Base-by-base conservation (phyloP, 2,113 vertebrate genomes). In the Eidolon helvum region DNA sequence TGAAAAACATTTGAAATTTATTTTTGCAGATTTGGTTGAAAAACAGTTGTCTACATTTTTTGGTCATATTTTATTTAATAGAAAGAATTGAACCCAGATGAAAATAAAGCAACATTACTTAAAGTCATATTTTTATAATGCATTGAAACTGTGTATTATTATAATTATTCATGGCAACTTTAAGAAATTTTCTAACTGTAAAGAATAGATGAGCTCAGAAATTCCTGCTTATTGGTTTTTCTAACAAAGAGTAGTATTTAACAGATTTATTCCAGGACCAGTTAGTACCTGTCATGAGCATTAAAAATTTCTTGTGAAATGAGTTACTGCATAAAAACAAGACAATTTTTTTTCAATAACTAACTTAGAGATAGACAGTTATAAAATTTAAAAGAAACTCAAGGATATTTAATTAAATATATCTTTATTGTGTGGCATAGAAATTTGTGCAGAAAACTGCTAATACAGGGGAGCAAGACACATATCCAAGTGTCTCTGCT, bases 161-260 rank as follows among this genome's bases (percentile, higher is more conserved):
- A 68, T 74, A 91, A 40, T 78, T 83, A 89, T 84, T 94, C 26
- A 87, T 89, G 14, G 10, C 22, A 95, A 35, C 18, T 15, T 89
- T 87, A 82, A 85, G 88, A 94, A 93, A 48, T 33, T 26, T 38
- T 78, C 19, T 83, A 59, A 95, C 74, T 65, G 45, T 69, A 71
- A 82, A 71, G 38, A 86, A 50, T 68, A 55, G 63, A 30, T 84
- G 74, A 78, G 19, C 15, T 87, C 4, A 71, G 69, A 91, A 83
- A 12, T 74, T 83, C 5, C 21, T 88, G 7, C 22, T 63, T 96
- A 80, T 59, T 92, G 95, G 15, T 92, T 78, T 91, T 94, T 78
- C 40, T 74, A 86, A 19, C 30, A 93, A 95, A 96, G 91, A 85
- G n/a, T 82, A 28, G 59, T 97, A 83, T 65, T 78, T 93, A 95